Base-by-base conservation (phyloP, 2,797 vertebrate species). In the Numenius phaeopus region DNA sequence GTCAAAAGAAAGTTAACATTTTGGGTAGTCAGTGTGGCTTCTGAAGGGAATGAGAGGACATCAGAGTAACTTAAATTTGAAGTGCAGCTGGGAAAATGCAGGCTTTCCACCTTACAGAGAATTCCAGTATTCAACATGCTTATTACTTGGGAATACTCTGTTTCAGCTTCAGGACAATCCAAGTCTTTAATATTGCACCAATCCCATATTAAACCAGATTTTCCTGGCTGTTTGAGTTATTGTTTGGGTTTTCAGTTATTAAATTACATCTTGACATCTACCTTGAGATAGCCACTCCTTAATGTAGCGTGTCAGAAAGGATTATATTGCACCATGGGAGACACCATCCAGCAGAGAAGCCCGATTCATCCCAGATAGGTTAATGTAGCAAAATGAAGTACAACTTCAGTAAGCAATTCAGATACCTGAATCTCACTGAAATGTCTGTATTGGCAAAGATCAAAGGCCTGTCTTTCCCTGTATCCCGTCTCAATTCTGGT, bases 21-120 rank as follows among this genome's bases (percentile, higher is more conserved):
- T 90, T 80, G 11, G 4, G 21, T 72, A 69, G 21, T 65, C 27
- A 69, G 11, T 2, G 5, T 64, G n/a, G 27, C 18, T 97, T 97
- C 96, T 93, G 70, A 95, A 47, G 42, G 42, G 40, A 50, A 69
- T 76, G 16, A 65, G 26, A 80, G 24, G 47, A 69, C 76, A 72
- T 71, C 62, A 82, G 59, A 94, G 46, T 91, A 91, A 96, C 87
- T 78, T 79, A 89, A 95, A 83, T 92, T 94, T 94, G 81, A 87
- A 95, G 61, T 71, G 58, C 52, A 70, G 16, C 7, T 73, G 34
- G 18, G 30, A 73, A 90, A 89, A 62, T 32, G 5, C 80, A 80
- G 20, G 15, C 22, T 73, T 88, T 78, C 24, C 23, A 46, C 44
- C 5, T 59, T 42, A 32, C 7, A 47, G 61, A 30, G n/a, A 32